These are phyloP conservation scores for Sitodiplosis mosellana DNA, from an alignment of 1,140 invertebrate species.

Conservation along the genomic window DNA sequence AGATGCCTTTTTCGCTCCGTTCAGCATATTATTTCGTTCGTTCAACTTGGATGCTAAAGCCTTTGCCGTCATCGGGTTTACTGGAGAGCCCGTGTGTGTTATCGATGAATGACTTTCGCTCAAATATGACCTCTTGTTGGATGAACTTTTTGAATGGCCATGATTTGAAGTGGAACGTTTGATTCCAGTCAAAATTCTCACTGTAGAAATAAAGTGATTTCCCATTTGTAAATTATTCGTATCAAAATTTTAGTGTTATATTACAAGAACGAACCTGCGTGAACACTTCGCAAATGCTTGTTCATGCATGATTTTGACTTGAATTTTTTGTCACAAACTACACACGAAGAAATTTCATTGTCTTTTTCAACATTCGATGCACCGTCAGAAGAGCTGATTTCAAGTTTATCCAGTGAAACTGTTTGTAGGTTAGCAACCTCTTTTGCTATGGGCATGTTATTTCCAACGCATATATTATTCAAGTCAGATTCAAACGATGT, in stretches of 20 bases:
- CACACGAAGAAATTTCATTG: too few species aligned
- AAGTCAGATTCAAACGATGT: too few species aligned
- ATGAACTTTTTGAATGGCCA: background rate
- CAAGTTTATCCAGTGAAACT: too few species aligned
- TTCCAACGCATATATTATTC: too few species aligned
- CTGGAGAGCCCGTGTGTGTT: background rate
- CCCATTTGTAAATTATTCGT: background rate
- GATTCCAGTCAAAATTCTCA: background rate
- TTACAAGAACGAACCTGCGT: background rate
- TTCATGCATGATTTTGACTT: too few species aligned
- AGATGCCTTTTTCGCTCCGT: background rate
- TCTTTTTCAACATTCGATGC: too few species aligned
- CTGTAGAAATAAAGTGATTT: background rate
- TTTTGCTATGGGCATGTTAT: too few species aligned
- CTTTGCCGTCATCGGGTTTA: constrained; percentile 1
- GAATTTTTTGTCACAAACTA: too few species aligned
- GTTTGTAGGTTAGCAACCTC: too few species aligned
- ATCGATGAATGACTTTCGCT: background rate
- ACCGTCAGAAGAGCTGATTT: too few species aligned
- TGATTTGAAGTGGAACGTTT: background rate
- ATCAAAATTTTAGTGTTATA: background rate
- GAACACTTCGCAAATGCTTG: too few species aligned
- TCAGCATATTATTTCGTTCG: background rate
- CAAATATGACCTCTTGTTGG: background rate
- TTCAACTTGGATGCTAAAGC: constrained; percentile 1